Evolutionary conservation across 1,140 invertebrate species (phyloP), one percentile per base, ranked within the genome.

Genomic region (Conus betulinus): DNA sequence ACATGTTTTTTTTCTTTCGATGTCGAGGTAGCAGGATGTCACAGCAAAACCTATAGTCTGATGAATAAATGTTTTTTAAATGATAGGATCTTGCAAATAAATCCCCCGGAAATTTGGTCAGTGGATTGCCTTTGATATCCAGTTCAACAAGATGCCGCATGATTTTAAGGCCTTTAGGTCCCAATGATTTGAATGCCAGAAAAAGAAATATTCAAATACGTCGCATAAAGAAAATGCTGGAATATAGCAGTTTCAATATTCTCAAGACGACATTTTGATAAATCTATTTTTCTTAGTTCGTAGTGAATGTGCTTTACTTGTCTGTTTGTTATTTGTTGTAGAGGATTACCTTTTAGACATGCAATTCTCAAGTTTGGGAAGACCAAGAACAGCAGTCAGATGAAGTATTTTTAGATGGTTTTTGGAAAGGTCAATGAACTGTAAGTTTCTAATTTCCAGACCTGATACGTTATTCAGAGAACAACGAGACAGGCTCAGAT

Each of bases 21-120:
- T n/a, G 55, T 20, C 76, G 51, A 5, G 87, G 86, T 2, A 71
- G 76, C 23, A 85, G 20, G 13, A 11, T 71, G 17, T 71, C 67
- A 4, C 67, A 71, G 67, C 67, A 39, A 39, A 71, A 23, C 39
- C 63, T 87, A 71, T 87, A 91, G 13, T 86, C 84, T 17, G 91
- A 89, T 2, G 89, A 83, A 23, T 79, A 25, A 13, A 92, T n/a
- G 1, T 67, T 67, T n/a, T 86, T 52, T 55, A 92, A 88, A 20
- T 88, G 88, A 7, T 27, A 52, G 23, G 87, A 76, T 10, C 79
- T 85, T 20, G 89, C 27, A 55, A 92, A 91, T 17, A 91, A 87
- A 23, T 88, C 67, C 23, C 51, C 5, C 15, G 84, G 57, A 39
- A 85, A 85, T 25, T 20, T 23, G 8, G 8, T 52, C 23, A 85